phyloP scores from a whole-genome alignment of 2,888 invertebrate species.

The Neuroscelio doddi region DNA sequence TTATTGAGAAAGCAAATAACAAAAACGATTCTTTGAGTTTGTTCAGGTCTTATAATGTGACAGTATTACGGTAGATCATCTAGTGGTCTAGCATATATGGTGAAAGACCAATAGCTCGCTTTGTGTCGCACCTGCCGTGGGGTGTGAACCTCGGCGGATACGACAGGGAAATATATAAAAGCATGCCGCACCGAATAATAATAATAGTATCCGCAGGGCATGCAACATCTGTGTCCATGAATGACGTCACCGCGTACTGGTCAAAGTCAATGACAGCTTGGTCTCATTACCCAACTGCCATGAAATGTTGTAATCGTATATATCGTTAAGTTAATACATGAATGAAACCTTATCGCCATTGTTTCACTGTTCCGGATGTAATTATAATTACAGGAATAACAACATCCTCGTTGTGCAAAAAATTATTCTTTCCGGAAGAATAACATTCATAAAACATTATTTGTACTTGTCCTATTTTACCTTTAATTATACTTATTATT shows the following conservation, averaged over 20 bases:
- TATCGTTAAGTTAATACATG: too few relatives aligned
- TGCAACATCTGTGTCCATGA: conserved; percentile 5
- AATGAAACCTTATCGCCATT: neutral
- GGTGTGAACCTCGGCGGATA: conserved; percentile 17
- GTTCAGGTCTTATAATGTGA: too few relatives aligned
- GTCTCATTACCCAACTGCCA: neutral
- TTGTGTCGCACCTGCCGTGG: conserved; percentile 22
- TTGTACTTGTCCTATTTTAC: too few relatives aligned
- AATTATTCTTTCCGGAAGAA: neutral
- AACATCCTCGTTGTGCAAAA: neutral
- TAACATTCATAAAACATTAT: neutral
- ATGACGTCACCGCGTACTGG: conserved; percentile 18
- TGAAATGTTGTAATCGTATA: neutral
- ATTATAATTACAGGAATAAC: neutral
- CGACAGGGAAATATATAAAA: conserved; percentile 17
- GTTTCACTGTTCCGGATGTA: conserved; percentile 1
- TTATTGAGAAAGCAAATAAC: too few relatives aligned
- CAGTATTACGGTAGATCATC: too few relatives aligned
- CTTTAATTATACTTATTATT: too few relatives aligned
- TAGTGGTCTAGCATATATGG: neutral
- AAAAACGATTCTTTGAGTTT: too few relatives aligned
- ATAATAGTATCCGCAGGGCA: conserved; percentile 14
- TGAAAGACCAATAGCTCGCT: neutral
- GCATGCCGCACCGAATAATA: conserved; percentile 10
- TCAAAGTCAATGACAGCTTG: conserved; percentile 8